Conservation (phyloP, 2,888 invertebrate genomes). For the Leptinotarsa tumamoca region DNA sequence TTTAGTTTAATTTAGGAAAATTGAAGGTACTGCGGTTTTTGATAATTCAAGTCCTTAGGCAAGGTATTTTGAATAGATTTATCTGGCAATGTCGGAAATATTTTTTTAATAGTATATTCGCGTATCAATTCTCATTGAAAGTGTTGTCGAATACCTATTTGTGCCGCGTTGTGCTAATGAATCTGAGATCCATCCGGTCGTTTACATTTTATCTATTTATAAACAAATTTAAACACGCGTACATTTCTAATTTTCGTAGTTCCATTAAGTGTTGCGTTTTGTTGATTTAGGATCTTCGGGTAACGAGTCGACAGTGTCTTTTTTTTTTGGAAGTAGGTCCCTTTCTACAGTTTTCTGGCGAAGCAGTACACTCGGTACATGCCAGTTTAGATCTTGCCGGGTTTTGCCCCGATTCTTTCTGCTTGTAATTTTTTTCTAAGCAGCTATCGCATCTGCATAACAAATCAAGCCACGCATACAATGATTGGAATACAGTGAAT, state of each 20-base stretch:
- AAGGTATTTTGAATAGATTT: too few species aligned
- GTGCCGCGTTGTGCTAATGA: background rate
- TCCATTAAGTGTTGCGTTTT: background rate
- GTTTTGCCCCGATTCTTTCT: background rate
- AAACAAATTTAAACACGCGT: background rate
- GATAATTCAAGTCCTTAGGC: too few species aligned
- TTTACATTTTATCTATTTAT: slow-evolving; percentile 7
- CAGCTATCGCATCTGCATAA: background rate
- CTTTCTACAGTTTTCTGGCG: too few species aligned
- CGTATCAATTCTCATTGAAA: too few species aligned
- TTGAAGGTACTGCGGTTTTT: too few species aligned
- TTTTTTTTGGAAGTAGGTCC: background rate
- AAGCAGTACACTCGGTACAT: too few species aligned
- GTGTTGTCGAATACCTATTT: background rate
- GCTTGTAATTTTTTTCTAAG: background rate
- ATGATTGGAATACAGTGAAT: background rate
- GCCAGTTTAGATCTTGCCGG: too few species aligned
- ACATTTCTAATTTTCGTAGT: slow-evolving; percentile 14
- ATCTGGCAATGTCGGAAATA: too few species aligned
- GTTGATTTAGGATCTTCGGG: too few species aligned
- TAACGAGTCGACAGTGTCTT: too few species aligned
- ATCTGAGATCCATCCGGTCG: background rate
- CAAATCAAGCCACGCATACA: slow-evolving; percentile 3
- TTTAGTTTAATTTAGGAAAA: too few species aligned
- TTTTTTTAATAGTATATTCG: too few species aligned